Evolutionary conservation across 1,140 invertebrate genomes (phyloP), one percentile per base, ranked within the genome.

Genomic region (Drosophila trapezifrons): DNA sequence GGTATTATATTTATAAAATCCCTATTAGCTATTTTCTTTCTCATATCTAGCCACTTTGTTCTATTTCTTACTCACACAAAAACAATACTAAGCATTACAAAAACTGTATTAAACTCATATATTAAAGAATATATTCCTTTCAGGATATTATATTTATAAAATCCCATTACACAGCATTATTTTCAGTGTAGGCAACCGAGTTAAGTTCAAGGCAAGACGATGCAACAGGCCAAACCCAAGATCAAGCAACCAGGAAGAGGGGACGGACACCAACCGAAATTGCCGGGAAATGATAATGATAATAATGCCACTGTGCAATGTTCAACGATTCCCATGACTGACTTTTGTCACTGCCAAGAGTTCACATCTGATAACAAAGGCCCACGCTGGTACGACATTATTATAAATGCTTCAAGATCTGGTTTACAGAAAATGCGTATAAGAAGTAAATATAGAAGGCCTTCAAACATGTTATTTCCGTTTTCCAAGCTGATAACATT

Each of bases 231-330:
- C 37, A 45, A 60, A 25, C 18, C 10, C n/a, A 35, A 20, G 40
- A 65, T 10, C 18, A 63, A 65, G 55, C 27, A 60, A 62, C 56
- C 42, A 65, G 58, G 63, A 65, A 65, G 57, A 42, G 58, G 51
- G 51, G 20, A 20, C 51, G 51, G 20, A 20, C 51, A 37, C 32
- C 40, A 27, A 17, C 22, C 20, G 20, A 27, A 62, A 65, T 46
- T 62, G 42, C 42, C 17, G 43, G 40, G 57, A 65, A 65, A 46
- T 20, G 57, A 27, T 43, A 43, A 43, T 42, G 22, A 45, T 25
- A 25, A 37, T 46, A 45, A 58, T 22, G 47, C 58, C 35, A 55
- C 47, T 27, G 47, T 55, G 27, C 46, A 35, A 42, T 45, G 62
- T 25, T 45, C 4, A 35, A 18, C 2, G 52, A 17, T 64, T 32